Conservation (phyloP, 2,888 invertebrate genomes). For the Merodon equestris region DNA sequence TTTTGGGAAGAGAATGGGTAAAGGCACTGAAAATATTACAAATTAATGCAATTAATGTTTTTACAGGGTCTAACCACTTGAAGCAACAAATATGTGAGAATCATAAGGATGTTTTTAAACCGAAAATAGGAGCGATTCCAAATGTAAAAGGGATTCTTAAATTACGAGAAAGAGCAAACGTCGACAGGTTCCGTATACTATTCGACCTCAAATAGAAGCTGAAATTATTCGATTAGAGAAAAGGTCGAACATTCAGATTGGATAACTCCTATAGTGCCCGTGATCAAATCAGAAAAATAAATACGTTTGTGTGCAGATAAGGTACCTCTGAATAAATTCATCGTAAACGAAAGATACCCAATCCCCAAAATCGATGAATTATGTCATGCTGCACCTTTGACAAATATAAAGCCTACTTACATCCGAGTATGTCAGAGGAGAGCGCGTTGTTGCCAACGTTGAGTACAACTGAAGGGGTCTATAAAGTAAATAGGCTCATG, state of each 20-base stretch:
- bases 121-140: constrained; percentile 37
- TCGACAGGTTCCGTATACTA: constrained; percentile 31
- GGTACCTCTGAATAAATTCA: no score
- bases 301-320: constrained; percentile 34
- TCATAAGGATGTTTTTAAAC: constrained; percentile 34
- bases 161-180: constrained; percentile 23
- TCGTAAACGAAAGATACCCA: neutral
- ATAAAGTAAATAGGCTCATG: constrained; percentile 27
- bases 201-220: constrained; percentile 17
- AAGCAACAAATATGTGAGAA: constrained; percentile 25
- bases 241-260: constrained; percentile 27
- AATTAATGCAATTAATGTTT: constrained; percentile 17
- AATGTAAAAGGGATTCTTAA: constrained; percentile 27
- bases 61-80: constrained; percentile 14
- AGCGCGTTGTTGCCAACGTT: neutral
- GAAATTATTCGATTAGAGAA: constrained; percentile 31
- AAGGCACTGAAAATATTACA: constrained; percentile 12
- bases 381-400: constrained; percentile 2
- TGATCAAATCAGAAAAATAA: constrained; percentile 21
- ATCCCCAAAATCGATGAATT: neutral
- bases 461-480: constrained; percentile 6
- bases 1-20: constrained; percentile 29
- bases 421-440: no score
- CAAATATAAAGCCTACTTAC: constrained; percentile 21
- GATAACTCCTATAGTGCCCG: constrained; percentile 39